These are phyloP conservation scores for Carcinoscorpius rotundicauda DNA, from an alignment of 1,140 invertebrate genomes.

Conservation along the genomic window DNA sequence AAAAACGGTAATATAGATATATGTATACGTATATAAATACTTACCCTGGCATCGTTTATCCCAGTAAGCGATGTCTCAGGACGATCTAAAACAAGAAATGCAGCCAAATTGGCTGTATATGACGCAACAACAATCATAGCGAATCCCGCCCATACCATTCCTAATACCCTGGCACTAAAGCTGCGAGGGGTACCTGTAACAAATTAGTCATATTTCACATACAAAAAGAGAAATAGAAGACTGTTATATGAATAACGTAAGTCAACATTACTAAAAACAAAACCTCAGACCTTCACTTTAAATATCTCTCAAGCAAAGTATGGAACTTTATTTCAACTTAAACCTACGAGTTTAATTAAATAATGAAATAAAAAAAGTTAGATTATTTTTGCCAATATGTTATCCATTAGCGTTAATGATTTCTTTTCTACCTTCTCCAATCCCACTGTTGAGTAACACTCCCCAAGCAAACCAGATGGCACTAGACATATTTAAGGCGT, in stretches of 20 bases:
- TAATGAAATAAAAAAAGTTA: background rate
- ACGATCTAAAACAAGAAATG: conserved; percentile 93
- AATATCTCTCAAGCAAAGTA: too few species aligned
- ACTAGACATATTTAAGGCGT: conserved; percentile 91
- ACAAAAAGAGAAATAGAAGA: too few species aligned
- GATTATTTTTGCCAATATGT: background rate
- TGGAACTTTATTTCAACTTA: background rate
- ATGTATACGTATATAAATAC: conserved; percentile 19
- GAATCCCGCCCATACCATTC: conserved; percentile 99
- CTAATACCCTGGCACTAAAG: conserved; percentile 92
- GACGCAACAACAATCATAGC: conserved; percentile 99
- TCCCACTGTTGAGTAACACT: conserved; percentile 93
- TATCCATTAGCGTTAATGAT: too few species aligned
- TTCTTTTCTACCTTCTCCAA: conserved; percentile 72
- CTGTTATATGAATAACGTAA: too few species aligned
- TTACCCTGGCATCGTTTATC: conserved; percentile 93
- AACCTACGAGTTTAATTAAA: background rate
- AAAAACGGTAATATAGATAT: too few species aligned
- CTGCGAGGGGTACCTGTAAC: conserved; percentile 78
- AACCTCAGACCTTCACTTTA: too few species aligned
- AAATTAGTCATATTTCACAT: too few species aligned
- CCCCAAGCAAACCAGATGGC: conserved; percentile 99
- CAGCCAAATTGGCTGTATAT: conserved; percentile 96
- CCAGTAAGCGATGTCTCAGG: conserved; percentile 95
- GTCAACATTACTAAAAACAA: too few species aligned